Base-by-base conservation (phyloP, 2,797 vertebrate genomes). In the Tamandua tetradactyla region DNA sequence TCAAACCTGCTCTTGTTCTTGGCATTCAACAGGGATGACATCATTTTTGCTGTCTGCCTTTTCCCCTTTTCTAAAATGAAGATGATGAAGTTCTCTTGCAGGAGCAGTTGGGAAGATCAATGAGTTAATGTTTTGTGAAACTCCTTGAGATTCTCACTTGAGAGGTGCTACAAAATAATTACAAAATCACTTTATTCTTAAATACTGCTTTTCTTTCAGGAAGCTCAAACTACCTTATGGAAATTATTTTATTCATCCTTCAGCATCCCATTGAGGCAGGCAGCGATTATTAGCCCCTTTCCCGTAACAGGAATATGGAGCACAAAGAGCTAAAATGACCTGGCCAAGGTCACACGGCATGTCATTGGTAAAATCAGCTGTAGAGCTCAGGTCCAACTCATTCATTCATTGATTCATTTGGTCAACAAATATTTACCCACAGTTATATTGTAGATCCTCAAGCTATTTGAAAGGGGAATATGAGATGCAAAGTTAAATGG, bases 221-320 rank as follows among this genome's bases (percentile, higher is more conserved):
- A 92, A 96, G 94, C 96, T 96, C 96, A 96, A 84, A 87, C 89
- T 83, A 81, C 92, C 95, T 96, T 96, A 84, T 83, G 89, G 83
- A 96, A 97, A 96, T 93, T 87, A 97, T 97, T 96, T 96, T 87
- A 96, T 96, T 96, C 94, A 97, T 97, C 96, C 95, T 91, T 42
- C 47, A 76, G 91, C 76, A 94, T 90, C 76, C 42, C 37, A 83
- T 55, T 40, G 72, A 85, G 93, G 93, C 87, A 95, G 84, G 89
- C 96, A 91, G 72, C 62, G 95, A 96, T 96, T 96, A 92, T 11
- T 81, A 79, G 35, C 13, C 35, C 78, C 20, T 7, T 72, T 91
- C 47, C 89, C 55, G 4, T 59, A 17, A 81, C n/a, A 40, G 83
- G 69, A 94, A 87, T 86, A 35, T 44, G 40, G 88, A 80, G 44